These are phyloP conservation scores for Allacma fusca DNA, from an alignment of 2,888 invertebrate species.

Conservation along the genomic window DNA sequence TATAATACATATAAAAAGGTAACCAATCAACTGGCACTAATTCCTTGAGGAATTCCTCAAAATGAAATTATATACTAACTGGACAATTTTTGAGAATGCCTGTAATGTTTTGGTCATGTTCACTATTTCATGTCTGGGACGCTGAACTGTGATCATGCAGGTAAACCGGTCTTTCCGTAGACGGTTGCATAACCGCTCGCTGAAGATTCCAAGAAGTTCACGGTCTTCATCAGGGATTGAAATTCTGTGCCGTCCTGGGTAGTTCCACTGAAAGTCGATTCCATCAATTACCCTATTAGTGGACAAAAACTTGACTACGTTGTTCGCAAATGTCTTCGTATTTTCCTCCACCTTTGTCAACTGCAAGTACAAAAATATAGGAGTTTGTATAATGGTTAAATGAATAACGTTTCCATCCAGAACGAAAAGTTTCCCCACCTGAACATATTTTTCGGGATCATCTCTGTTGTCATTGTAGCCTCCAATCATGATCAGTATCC, in stretches of 20 bases:
- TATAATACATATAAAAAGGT: too few species aligned
- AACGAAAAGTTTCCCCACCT: too few species aligned
- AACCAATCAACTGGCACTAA: too few species aligned
- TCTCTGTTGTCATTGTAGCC: constrained; percentile 11
- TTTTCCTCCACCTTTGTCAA: not conserved
- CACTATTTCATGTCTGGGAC: not conserved
- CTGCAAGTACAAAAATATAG: too few species aligned
- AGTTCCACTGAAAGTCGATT: constrained; percentile 12
- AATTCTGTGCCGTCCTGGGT: not conserved
- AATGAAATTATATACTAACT: too few species aligned
- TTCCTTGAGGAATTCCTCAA: not conserved
- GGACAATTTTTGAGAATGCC: too few species aligned
- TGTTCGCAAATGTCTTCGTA: not conserved
- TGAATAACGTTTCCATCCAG: too few species aligned
- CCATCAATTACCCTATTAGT: not conserved
- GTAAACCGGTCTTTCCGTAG: not conserved
- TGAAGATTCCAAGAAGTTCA: not conserved
- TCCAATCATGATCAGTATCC: not conserved
- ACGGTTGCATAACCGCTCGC: not conserved
- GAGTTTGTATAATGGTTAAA: too few species aligned
- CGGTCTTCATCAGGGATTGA: not conserved
- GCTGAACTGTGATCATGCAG: constrained; percentile 10
- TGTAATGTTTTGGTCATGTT: not conserved
- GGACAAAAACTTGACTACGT: not conserved
- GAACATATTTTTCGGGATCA: not conserved